phyloP scores from a whole-genome alignment of 2,888 invertebrate genomes.

The Bhutanitis thaidina region DNA sequence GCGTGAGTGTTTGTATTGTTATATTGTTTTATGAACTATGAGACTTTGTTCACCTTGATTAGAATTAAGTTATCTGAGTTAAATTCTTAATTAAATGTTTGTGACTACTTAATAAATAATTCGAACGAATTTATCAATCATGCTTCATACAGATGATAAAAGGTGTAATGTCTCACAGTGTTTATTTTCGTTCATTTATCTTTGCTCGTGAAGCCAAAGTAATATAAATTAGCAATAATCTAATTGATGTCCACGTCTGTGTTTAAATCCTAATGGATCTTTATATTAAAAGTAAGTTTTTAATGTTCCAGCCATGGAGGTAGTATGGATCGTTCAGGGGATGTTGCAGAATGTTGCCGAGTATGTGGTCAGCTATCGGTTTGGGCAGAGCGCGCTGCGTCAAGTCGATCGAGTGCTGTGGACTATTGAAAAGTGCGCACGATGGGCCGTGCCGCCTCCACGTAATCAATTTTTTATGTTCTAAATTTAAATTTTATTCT shows the following conservation, averaged over 20 bases:
- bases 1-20: too few species aligned
- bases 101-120: background rate
- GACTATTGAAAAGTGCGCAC: conserved; percentile 77
- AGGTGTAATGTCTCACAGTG: background rate
- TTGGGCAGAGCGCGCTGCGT: conserved; percentile 69
- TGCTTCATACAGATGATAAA: background rate
- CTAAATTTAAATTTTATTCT: too few species aligned
- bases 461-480: conserved; percentile 41
- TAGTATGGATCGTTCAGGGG: conserved; percentile 55
- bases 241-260: too few species aligned
- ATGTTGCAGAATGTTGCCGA: conserved; percentile 56
- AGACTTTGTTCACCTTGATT: background rate
- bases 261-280: too few species aligned
- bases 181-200: background rate
- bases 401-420: conserved; percentile 69
- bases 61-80: background rate
- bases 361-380: conserved; percentile 56
- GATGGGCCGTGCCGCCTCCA: conserved; percentile 79
- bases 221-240: too few species aligned
- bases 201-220: too few species aligned
- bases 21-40: too few species aligned
- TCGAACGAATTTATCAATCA: background rate
- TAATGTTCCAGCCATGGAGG: conserved; percentile 54
- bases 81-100: background rate
- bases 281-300: too few species aligned